These are phyloP conservation scores for Formica selysi DNA, from an alignment of 1,140 invertebrate species.

Conservation along the genomic window DNA sequence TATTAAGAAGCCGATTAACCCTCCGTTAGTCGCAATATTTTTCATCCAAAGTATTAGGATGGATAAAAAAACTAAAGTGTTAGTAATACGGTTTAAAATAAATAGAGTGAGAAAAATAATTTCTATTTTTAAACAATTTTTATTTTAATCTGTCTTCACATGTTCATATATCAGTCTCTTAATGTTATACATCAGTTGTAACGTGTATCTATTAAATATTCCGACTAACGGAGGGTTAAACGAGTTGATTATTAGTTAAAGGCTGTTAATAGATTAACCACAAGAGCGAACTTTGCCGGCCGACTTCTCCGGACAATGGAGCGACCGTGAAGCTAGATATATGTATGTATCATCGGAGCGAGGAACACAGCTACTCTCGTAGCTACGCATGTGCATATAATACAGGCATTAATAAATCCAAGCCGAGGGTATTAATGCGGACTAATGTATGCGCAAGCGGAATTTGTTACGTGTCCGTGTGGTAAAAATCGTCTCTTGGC, in stretches of 20 bases:
- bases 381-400: conserved; percentile 77
- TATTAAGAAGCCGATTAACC: not conserved
- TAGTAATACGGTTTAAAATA: too few relatives aligned
- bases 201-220: too few relatives aligned
- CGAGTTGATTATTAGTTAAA: not conserved
- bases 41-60: too few relatives aligned
- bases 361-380: not conserved
- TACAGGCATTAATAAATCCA: conserved; percentile 83
- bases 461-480: conserved; percentile 79
- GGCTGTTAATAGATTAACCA: not conserved
- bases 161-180: too few relatives aligned
- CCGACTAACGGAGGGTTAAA: not conserved
- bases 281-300: not conserved
- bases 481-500: conserved; percentile 70
- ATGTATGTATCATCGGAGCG: conserved; percentile 76
- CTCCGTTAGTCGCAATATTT: too few relatives aligned
- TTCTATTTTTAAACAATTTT: too few relatives aligned
- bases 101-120: too few relatives aligned
- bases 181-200: too few relatives aligned
- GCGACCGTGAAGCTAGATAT: conserved; percentile 76
- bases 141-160: too few relatives aligned
- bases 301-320: conserved; percentile 64
- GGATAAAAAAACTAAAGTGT: too few relatives aligned
- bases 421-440: conserved; percentile 81
- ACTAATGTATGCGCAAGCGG: conserved; percentile 80